phyloP scores from a whole-genome alignment of 1,140 invertebrate genomes.

The Tetramorium parvispinum region DNA sequence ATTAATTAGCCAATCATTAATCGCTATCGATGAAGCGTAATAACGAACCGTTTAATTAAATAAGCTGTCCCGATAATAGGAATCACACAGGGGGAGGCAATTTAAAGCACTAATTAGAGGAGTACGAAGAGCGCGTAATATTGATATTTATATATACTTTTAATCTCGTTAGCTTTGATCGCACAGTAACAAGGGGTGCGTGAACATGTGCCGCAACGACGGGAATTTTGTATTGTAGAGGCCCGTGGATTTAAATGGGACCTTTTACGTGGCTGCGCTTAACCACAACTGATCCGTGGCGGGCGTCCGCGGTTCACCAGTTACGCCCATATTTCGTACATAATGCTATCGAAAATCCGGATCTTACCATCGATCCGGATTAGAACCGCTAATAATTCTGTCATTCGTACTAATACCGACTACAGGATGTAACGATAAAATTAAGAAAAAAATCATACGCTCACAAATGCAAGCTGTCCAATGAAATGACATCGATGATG shows the following conservation, averaged over 20 bases:
- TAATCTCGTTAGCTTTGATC: conserved; percentile 58
- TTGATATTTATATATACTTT: conserved; percentile 32
- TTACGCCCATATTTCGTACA: conserved; percentile 66
- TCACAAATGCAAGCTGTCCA: not conserved
- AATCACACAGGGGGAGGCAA: not conserved
- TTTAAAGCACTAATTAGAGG: conserved; percentile 41
- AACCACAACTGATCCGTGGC: conserved; percentile 69
- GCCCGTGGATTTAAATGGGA: conserved; percentile 70
- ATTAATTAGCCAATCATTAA: conserved; percentile 45
- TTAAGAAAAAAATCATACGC: not conserved
- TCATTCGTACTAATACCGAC: conserved; percentile 4
- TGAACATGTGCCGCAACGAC: not conserved
- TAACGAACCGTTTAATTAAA: conserved; percentile 57
- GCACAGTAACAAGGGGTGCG: conserved; percentile 47
- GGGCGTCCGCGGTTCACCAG: conserved; percentile 70
- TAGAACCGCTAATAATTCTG: conserved; percentile 32
- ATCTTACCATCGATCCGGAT: conserved; percentile 6
- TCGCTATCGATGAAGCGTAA: conserved; percentile 35
- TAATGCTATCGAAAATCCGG: conserved; percentile 64
- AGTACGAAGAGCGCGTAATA: not conserved
- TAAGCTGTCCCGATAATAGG: conserved; percentile 6
- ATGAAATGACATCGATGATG: not conserved
- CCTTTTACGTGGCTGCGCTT: conserved; percentile 72
- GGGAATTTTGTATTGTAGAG: conserved; percentile 64
- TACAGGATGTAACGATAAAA: conserved; percentile 17